A percentile compares a stretch with the other conserved stretches of the same genome.
phyloP scores from a whole-genome alignment of 2,888 invertebrate species.

The Venustoraphidia nigricollis region DNA sequence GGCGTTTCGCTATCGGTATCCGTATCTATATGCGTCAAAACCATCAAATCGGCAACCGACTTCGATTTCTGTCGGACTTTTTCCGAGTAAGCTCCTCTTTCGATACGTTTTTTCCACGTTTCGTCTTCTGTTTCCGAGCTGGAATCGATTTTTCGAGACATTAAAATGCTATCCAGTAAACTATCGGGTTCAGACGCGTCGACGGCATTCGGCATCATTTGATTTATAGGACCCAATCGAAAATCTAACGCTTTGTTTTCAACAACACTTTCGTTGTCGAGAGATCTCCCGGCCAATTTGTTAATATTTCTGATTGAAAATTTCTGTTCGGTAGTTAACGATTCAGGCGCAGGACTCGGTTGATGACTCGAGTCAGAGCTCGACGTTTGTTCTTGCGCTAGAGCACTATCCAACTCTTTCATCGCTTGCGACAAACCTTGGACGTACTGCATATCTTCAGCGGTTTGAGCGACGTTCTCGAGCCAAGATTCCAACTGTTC shows the following conservation, averaged over 20 bases:
- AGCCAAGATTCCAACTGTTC: slow-evolving; percentile 37
- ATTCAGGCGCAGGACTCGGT: slow-evolving; percentile 36
- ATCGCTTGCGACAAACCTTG: slow-evolving; percentile 45
- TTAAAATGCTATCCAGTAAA: slow-evolving; percentile 17
- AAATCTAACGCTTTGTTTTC: slow-evolving; percentile 19
- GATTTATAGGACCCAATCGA: slow-evolving; percentile 21
- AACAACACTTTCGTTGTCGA: neutral
- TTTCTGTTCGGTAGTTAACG: slow-evolving; percentile 12
- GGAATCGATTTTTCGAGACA: slow-evolving; percentile 25
- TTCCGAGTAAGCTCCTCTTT: slow-evolving; percentile 40
- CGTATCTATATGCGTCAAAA: slow-evolving; percentile 46
- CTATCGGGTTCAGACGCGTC: slow-evolving; percentile 15
- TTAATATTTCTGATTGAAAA: neutral
- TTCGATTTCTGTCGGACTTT: slow-evolving; percentile 49
- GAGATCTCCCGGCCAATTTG: slow-evolving; percentile 6
- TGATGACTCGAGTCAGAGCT: slow-evolving; percentile 42
- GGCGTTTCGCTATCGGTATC: slow-evolving; percentile 40
- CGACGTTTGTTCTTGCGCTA: slow-evolving; percentile 43
- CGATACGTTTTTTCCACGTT: slow-evolving; percentile 41
- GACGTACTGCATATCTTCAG: slow-evolving; percentile 42
- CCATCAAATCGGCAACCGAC: slow-evolving; percentile 50
- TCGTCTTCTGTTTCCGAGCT: slow-evolving; percentile 48
- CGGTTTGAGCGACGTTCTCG: slow-evolving; percentile 39
- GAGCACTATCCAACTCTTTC: slow-evolving; percentile 44
- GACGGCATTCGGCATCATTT: neutral